phyloP scores from a whole-genome alignment of 2,888 invertebrate genomes.

The Mesorhabditis spiculigera region DNA sequence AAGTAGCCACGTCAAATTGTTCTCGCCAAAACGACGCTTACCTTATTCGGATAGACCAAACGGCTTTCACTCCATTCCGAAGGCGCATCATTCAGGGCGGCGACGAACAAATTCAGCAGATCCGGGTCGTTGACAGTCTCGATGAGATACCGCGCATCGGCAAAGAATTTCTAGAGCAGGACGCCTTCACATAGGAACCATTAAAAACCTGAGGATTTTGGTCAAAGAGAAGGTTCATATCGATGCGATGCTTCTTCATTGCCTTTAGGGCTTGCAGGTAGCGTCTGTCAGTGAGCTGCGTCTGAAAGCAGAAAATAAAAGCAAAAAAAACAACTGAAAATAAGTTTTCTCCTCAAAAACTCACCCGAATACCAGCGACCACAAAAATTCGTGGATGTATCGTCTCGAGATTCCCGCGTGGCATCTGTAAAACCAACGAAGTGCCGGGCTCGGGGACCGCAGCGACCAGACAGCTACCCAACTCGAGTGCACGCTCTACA shows the following conservation, averaged over 20 bases:
- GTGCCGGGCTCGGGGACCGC: constrained; percentile 69
- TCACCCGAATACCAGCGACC: background rate
- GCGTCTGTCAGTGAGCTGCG: constrained; percentile 66
- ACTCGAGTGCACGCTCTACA: constrained; percentile 61
- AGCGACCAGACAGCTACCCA: constrained; percentile 70
- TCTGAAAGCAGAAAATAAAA: constrained; percentile 69
- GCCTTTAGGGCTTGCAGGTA: constrained; percentile 70
- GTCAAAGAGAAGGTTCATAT: constrained; percentile 83
- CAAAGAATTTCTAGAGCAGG: constrained; percentile 22
- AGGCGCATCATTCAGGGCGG: constrained; percentile 15
- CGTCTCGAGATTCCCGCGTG: constrained; percentile 87
- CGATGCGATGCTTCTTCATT: constrained; percentile 79
- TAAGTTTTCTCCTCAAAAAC: background rate
- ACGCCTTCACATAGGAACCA: background rate
- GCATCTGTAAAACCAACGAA: constrained; percentile 80
- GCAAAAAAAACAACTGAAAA: constrained; percentile 17
- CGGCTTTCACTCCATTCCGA: constrained; percentile 11
- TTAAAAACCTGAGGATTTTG: constrained; percentile 69
- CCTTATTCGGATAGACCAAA: too few species aligned
- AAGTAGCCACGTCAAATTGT: too few species aligned
- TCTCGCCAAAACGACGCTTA: too few species aligned
- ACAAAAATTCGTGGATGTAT: constrained; percentile 70
- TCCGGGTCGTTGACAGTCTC: constrained; percentile 27
- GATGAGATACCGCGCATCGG: constrained; percentile 22
- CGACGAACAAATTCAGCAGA: constrained; percentile 34